These are phyloP conservation scores for Octonoba sinensis DNA, from an alignment of 2,888 invertebrate species.

Conservation along the genomic window DNA sequence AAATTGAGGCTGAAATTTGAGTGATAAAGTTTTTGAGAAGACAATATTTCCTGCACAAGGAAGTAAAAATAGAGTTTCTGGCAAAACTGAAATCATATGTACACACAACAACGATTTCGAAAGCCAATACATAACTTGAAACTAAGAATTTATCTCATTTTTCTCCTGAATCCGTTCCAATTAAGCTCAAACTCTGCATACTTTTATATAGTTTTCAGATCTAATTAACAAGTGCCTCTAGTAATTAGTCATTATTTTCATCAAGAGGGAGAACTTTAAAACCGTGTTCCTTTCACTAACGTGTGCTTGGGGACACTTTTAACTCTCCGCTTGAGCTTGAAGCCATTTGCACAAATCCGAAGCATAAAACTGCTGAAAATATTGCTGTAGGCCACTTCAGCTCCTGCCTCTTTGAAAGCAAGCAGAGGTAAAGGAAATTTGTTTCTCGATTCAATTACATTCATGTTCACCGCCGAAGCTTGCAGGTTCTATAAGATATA, in stretches of 20 bases:
- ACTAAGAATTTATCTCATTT: constrained; percentile 9
- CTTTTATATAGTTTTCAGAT: constrained; percentile 16
- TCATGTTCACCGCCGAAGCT: constrained; percentile 1
- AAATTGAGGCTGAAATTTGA: too few relatives aligned
- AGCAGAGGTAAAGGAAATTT: constrained; percentile 45
- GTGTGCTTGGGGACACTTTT: constrained; percentile 43
- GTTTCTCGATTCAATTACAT: constrained; percentile 50
- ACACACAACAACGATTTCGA: too few relatives aligned
- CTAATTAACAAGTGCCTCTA: constrained; percentile 47
- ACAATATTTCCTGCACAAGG: too few relatives aligned
- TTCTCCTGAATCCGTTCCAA: not conserved
- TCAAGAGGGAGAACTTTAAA: constrained; percentile 41
- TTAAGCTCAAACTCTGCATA: constrained; percentile 20
- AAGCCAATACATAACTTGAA: too few relatives aligned
- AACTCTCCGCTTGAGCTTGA: not conserved
- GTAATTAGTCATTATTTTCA: constrained; percentile 60
- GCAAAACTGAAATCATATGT: too few relatives aligned
- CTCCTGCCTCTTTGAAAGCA: constrained; percentile 22
- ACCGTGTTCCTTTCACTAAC: constrained; percentile 33
- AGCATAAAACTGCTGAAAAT: constrained; percentile 29
- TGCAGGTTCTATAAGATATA: not conserved
- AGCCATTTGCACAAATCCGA: constrained; percentile 7
- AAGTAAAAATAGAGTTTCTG: too few relatives aligned
- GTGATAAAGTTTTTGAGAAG: too few relatives aligned
- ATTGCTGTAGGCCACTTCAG: constrained; percentile 30